These are phyloP conservation scores for Tauraco erythrolophus DNA, from an alignment of 2,113 vertebrate genomes.

Conservation along the genomic window DNA sequence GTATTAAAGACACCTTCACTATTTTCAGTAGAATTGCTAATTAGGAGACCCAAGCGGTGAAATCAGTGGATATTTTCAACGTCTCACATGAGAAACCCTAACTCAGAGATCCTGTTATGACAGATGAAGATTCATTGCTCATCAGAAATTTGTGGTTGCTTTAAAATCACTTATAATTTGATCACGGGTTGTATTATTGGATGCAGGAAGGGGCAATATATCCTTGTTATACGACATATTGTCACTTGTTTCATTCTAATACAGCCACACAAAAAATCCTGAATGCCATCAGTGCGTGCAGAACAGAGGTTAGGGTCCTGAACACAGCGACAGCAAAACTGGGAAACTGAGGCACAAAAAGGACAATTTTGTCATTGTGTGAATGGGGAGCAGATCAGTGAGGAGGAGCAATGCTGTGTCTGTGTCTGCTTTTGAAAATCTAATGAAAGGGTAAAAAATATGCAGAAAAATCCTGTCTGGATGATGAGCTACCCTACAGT, in stretches of 20 bases:
- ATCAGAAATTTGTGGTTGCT: neutral
- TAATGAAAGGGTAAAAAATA: neutral
- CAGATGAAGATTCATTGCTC: neutral
- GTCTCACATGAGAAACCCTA: neutral
- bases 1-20: neutral
- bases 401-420: neutral
- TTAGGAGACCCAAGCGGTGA: neutral
- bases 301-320: neutral
- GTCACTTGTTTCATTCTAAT: neutral
- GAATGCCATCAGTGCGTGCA: rapidly evolving
- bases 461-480: neutral
- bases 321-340: rapidly evolving
- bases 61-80: neutral
- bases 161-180: neutral
- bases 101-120: rapidly evolving
- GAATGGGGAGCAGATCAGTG: too few relatives aligned
- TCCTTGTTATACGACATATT: neutral
- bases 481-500: neutral
- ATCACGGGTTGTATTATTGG: neutral
- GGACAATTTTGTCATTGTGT: neutral
- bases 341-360: neutral
- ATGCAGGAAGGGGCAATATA: neutral
- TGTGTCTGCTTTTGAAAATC: neutral
- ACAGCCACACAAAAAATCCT: neutral
- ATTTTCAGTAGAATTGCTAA: neutral